Evolutionary conservation across 37 sponge, comb jelly and placozoan genomes (phyloP).

Genomic region (Petrosia ficiformis): DNA sequence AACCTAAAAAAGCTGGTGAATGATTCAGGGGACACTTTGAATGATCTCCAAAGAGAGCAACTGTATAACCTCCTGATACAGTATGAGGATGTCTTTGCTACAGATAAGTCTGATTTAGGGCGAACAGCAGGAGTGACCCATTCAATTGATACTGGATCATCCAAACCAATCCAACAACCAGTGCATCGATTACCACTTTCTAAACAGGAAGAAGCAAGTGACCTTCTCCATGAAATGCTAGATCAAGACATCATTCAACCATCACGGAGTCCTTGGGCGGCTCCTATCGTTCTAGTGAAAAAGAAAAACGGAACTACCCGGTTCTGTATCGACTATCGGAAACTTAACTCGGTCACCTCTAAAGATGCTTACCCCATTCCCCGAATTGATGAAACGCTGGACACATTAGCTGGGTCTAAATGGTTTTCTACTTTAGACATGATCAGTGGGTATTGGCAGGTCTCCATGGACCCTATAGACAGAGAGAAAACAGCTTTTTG

Average conservation of each 20-base stretch:
- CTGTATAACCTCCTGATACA: background rate
- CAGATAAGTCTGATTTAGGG: slow-evolving; percentile 7
- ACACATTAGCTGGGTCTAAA: slow-evolving; percentile 27
- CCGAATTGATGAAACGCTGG: slow-evolving; percentile 34
- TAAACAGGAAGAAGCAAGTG: background rate
- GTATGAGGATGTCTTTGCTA: slow-evolving; percentile 15
- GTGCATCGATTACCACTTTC: background rate
- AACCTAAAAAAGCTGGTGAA: background rate
- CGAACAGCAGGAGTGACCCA: slow-evolving; percentile 9
- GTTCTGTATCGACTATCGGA: slow-evolving; percentile 35
- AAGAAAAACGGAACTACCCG: slow-evolving; percentile 24
- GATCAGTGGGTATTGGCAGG: slow-evolving; percentile 45
- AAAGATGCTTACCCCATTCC: slow-evolving; percentile 43
- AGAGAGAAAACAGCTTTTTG: slow-evolving; percentile 43
- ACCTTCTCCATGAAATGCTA: slow-evolving; percentile 31
- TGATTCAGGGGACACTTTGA: background rate
- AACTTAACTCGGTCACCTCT: slow-evolving; percentile 15
- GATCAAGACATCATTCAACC: slow-evolving; percentile 14
- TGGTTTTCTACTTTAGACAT: slow-evolving; percentile 29
- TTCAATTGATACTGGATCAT: slow-evolving; percentile 27
- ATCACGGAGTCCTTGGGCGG: slow-evolving; percentile 38
- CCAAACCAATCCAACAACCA: slow-evolving; percentile 34
- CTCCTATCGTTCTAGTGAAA: slow-evolving; percentile 26
- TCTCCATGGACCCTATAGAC: slow-evolving; percentile 14
- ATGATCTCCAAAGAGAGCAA: background rate